Percentiles rank a stretch among this genome's conserved stretches.
Conservation (phyloP, 2,888 invertebrate genomes). For the Lycia hirtaria region DNA sequence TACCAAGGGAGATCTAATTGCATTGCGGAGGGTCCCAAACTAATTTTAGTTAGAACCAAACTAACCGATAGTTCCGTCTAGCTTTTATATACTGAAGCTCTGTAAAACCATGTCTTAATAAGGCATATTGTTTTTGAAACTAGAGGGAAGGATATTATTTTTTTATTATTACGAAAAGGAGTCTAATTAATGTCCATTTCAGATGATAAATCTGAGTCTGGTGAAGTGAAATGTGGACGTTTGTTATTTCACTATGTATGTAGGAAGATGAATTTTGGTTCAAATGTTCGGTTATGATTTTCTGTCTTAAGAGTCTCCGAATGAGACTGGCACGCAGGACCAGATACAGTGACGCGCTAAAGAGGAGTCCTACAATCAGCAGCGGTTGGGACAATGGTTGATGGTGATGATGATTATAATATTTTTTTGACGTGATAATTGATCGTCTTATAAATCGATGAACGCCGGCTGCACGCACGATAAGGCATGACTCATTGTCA, state of each 20-base stretch:
- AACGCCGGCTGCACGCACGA: too few relatives aligned
- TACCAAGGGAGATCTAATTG: slow-evolving; percentile 62
- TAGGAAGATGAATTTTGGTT: not conserved
- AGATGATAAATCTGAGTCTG: slow-evolving; percentile 2
- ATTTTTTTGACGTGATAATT: too few relatives aligned
- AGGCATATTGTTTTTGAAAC: not conserved
- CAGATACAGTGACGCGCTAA: too few relatives aligned
- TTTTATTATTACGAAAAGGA: slow-evolving; percentile 1
- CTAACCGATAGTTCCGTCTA: slow-evolving; percentile 35
- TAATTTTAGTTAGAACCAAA: slow-evolving; percentile 78
- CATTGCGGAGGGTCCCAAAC: slow-evolving; percentile 68
- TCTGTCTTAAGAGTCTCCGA: too few relatives aligned
- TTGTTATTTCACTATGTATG: slow-evolving; percentile 3
- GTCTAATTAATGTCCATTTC: not conserved
- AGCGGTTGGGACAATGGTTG: too few relatives aligned
- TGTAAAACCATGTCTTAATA: slow-evolving; percentile 13
- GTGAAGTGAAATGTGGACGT: not conserved
- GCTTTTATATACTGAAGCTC: slow-evolving; percentile 48
- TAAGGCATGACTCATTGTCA: too few relatives aligned
- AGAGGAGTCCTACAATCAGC: too few relatives aligned
- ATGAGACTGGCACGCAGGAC: too few relatives aligned
- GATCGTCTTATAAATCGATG: too few relatives aligned
- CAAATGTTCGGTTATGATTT: not conserved
- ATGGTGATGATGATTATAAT: too few relatives aligned
- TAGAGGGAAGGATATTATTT: too few relatives aligned